A percentile compares a stretch with the other conserved stretches of the same genome.
phyloP scores from a whole-genome alignment of 2,797 vertebrate species.

The Micropoecilia bifurca region DNA sequence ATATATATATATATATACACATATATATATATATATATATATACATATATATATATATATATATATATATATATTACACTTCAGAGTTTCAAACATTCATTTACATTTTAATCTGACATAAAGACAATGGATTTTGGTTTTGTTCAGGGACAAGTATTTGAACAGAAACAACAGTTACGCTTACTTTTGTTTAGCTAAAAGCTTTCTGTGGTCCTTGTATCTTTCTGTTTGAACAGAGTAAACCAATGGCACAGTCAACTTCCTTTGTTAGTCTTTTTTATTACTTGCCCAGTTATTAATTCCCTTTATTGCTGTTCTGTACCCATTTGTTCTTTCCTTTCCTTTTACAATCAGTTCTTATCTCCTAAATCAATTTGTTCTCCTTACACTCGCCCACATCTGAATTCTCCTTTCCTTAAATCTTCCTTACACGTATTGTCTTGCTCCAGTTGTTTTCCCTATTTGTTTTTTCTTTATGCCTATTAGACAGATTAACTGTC shows the following conservation, averaged over 20 bases:
- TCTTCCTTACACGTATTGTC: constrained; percentile 11
- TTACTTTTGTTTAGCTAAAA: neutral
- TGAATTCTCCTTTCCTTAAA: constrained; percentile 11
- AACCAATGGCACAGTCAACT: neutral
- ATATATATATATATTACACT: neutral
- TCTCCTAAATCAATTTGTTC: constrained; percentile 15
- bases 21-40: too few species aligned
- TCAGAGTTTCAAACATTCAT: neutral
- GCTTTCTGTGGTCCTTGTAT: neutral
- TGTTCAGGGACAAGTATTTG: neutral
- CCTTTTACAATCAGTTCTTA: constrained; percentile 7
- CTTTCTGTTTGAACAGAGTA: neutral
- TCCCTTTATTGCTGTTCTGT: neutral
- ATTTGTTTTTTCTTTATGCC: constrained; percentile 23
- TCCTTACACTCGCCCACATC: neutral
- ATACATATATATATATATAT: too few species aligned
- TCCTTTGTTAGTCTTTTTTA: neutral
- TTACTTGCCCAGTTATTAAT: neutral
- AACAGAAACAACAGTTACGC: neutral
- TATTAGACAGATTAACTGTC: constrained; percentile 23
- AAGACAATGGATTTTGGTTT: neutral
- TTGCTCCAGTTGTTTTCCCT: constrained; percentile 17
- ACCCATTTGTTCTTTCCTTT: neutral
- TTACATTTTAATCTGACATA: neutral
- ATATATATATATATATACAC: too few species aligned